These are phyloP conservation scores for Drosophila cognata DNA, from an alignment of 2,888 invertebrate species.

Conservation along the genomic window DNA sequence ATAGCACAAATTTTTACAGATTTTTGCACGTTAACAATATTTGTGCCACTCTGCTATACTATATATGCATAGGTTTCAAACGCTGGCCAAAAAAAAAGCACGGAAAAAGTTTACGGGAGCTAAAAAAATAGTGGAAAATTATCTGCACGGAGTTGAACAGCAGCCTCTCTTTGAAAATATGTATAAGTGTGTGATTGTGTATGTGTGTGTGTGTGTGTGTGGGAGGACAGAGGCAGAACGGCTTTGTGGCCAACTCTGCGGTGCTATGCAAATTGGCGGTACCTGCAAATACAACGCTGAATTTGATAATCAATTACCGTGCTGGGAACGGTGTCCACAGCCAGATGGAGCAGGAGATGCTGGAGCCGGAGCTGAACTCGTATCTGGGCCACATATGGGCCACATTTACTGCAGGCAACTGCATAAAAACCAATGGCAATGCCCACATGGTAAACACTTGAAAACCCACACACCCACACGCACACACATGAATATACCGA, in stretches of 20 bases:
- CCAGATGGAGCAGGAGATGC: not conserved
- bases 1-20: constrained; percentile 69
- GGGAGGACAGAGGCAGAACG: constrained; percentile 33
- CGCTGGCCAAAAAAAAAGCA: constrained; percentile 57
- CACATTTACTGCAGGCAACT: constrained; percentile 55
- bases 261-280: constrained; percentile 46
- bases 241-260: constrained; percentile 42
- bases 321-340: constrained; percentile 24
- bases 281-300: constrained; percentile 65
- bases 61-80: constrained; percentile 13
- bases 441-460: constrained; percentile 32
- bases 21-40: constrained; percentile 76
- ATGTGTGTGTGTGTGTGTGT: constrained; percentile 7
- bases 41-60: constrained; percentile 44
- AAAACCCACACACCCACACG: constrained; percentile 14
- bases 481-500: constrained; percentile 7
- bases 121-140: constrained; percentile 14
- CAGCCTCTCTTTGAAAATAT: constrained; percentile 11
- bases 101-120: constrained; percentile 46
- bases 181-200: not conserved
- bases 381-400: constrained; percentile 50
- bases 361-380: not conserved
- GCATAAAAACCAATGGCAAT: constrained; percentile 45
- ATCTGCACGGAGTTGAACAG: constrained; percentile 10
- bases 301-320: constrained; percentile 79